phyloP scores from a whole-genome alignment of 2,888 invertebrate genomes.

The Hypercompe scribonia region DNA sequence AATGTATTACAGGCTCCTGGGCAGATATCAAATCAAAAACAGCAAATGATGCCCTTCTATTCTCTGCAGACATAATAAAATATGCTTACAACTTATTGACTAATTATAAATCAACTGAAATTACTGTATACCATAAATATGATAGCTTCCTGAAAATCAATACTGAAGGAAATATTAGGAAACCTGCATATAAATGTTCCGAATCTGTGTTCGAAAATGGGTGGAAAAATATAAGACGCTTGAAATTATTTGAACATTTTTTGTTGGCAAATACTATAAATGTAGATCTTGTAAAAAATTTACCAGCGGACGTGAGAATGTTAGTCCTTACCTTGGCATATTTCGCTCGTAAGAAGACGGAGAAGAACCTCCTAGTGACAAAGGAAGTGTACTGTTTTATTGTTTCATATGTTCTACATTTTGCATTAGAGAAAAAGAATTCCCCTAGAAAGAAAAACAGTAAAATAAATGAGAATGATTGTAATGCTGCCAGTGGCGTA shows the following conservation, averaged over 20 bases:
- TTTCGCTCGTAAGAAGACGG: conserved; percentile 48
- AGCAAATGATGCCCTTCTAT: conserved; percentile 24
- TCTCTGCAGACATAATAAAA: conserved; percentile 58
- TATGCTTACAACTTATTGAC: conserved; percentile 62
- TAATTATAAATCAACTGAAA: conserved; percentile 35
- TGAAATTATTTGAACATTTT: conserved; percentile 39
- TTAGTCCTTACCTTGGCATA: conserved; percentile 58
- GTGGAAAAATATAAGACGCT: conserved; percentile 46
- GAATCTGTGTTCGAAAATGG: conserved; percentile 61
- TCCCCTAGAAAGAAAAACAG: not conserved
- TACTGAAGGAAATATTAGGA: conserved; percentile 16
- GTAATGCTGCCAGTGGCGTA: no score
- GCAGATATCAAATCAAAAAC: conserved; percentile 7
- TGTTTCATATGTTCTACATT: conserved; percentile 53
- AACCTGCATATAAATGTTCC: conserved; percentile 51
- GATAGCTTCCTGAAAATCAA: conserved; percentile 14
- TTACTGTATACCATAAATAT: conserved; percentile 25
- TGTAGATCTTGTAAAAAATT: conserved; percentile 30
- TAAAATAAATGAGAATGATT: conserved; percentile 4
- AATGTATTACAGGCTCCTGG: conserved; percentile 23
- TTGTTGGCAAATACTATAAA: conserved; percentile 34
- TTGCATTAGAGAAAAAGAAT: conserved; percentile 33
- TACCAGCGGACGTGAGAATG: conserved; percentile 52
- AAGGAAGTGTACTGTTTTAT: conserved; percentile 52
- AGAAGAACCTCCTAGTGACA: conserved; percentile 20